A percentile compares a stretch with the other conserved stretches of the same genome.
Evolutionary conservation across 1,140 invertebrate species (phyloP).

Genomic region (Ceratina calcarata): DNA sequence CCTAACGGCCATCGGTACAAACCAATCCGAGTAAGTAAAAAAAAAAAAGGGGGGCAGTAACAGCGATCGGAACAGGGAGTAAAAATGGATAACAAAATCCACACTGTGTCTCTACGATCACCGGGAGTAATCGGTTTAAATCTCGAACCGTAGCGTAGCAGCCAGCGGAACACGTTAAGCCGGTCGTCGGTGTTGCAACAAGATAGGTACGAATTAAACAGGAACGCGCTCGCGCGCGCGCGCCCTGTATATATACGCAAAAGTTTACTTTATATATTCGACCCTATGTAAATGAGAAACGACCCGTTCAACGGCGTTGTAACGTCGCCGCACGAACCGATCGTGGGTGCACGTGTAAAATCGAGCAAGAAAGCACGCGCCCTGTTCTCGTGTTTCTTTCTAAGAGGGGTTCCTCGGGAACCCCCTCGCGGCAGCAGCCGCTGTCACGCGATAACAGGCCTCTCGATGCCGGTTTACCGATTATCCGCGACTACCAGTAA

Average conservation of each 20-base stretch:
- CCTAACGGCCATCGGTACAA: not conserved
- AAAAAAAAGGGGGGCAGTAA: not conserved
- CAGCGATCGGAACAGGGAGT: not conserved
- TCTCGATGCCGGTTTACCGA: constrained; percentile 36
- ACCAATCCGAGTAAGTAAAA: not conserved
- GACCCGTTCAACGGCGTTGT: constrained; percentile 24
- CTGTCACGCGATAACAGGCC: constrained; percentile 42
- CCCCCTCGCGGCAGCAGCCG: constrained; percentile 31
- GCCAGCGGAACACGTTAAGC: constrained; percentile 4
- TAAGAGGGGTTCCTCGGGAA: constrained; percentile 21
- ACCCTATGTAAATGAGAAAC: constrained; percentile 38
- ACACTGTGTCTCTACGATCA: not conserved
- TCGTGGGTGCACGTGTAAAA: constrained; percentile 49
- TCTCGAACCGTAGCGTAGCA: not conserved
- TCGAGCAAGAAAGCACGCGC: constrained; percentile 44
- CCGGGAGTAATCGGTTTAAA: not conserved
- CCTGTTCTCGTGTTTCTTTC: constrained; percentile 49
- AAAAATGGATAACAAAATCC: not conserved
- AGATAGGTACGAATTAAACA: constrained; percentile 5
- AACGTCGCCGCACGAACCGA: constrained; percentile 22
- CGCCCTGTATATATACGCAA: not conserved
- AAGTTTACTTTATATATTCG: constrained; percentile 37
- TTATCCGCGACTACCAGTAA: constrained; percentile 14
- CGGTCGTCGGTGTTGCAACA: constrained; percentile 5
- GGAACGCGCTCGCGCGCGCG: not conserved